Evolutionary conservation across 2,113 vertebrate species (phyloP).

Genomic region (Aptenodytes patagonicus): DNA sequence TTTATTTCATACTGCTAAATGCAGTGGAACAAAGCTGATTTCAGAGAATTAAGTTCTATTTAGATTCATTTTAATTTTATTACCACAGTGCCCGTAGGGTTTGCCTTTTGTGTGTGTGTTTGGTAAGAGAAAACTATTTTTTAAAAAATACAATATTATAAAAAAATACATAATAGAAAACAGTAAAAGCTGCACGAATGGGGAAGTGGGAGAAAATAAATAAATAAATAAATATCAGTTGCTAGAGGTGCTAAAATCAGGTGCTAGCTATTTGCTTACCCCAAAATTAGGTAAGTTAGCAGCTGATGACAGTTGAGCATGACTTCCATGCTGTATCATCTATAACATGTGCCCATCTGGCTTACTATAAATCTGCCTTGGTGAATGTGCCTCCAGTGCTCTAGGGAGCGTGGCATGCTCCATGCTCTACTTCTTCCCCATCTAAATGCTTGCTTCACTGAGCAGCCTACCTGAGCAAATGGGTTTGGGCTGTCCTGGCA

Average conservation of each 20-base stretch:
- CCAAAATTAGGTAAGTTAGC: not conserved
- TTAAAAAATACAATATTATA: not conserved
- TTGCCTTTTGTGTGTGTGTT: not conserved
- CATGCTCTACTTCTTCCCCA: not conserved
- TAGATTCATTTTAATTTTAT: slow-evolving; percentile 47
- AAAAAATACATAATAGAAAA: not conserved
- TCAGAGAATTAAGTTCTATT: slow-evolving; percentile 18
- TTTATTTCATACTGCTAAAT: slow-evolving; percentile 41
- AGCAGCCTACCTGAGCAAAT: not conserved
- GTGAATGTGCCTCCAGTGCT: not conserved
- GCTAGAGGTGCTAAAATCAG: not conserved
- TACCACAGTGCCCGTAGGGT: not conserved
- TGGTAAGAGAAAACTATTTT: not conserved
- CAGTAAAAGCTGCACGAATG: not conserved
- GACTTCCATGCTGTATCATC: not conserved
- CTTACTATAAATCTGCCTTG: not conserved
- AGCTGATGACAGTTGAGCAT: not conserved
- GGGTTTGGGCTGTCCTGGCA: not conserved
- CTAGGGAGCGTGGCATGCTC: not conserved
- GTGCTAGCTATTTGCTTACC: not conserved
- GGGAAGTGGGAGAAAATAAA: not conserved
- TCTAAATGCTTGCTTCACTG: not conserved
- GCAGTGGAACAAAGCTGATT: slow-evolving; percentile 36
- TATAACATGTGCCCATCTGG: not conserved
- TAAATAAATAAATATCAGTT: not conserved